Percentiles rank a stretch among this genome's conserved stretches.
Evolutionary conservation across 2,113 vertebrate genomes (phyloP).

Genomic region (Hirundichthys speculiger): DNA sequence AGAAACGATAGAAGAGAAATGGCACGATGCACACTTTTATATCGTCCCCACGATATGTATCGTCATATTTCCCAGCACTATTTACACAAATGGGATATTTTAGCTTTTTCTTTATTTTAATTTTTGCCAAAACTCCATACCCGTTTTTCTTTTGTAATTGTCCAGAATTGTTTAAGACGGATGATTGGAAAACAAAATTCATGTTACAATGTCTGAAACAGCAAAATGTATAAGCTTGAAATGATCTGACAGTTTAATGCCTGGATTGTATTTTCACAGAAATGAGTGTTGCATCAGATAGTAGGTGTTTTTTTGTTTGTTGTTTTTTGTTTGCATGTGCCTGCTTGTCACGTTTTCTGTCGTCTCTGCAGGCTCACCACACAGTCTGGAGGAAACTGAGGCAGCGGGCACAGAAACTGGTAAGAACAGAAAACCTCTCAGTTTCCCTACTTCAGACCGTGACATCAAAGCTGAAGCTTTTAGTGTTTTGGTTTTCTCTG

Average conservation of each 20-base stretch:
- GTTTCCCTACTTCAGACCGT: too few relatives aligned
- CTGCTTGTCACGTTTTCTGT: conserved; percentile 32
- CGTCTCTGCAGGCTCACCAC: conserved; percentile 75
- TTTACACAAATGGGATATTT: too few relatives aligned
- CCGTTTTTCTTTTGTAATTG: background rate
- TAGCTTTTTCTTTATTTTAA: background rate
- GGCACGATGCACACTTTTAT: too few relatives aligned
- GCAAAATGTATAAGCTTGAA: background rate
- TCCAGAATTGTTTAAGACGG: background rate
- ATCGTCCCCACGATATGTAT: too few relatives aligned
- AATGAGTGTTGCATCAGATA: background rate
- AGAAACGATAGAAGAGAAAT: too few relatives aligned
- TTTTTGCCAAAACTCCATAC: background rate
- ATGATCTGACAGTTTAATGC: too few relatives aligned
- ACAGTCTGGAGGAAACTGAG: conserved; percentile 80
- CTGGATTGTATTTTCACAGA: background rate
- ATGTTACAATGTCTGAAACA: too few relatives aligned
- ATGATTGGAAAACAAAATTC: background rate
- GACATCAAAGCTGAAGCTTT: conserved; percentile 34
- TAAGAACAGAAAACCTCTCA: conserved; percentile 41
- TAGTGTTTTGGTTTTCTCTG: conserved; percentile 5
- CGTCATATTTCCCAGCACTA: too few relatives aligned
- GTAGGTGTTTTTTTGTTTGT: background rate
- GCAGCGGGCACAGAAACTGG: conserved; percentile 76
- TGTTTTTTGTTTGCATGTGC: conserved; percentile 5